Base-by-base conservation (phyloP, 2,797 vertebrate genomes). In the Picus viridis region DNA sequence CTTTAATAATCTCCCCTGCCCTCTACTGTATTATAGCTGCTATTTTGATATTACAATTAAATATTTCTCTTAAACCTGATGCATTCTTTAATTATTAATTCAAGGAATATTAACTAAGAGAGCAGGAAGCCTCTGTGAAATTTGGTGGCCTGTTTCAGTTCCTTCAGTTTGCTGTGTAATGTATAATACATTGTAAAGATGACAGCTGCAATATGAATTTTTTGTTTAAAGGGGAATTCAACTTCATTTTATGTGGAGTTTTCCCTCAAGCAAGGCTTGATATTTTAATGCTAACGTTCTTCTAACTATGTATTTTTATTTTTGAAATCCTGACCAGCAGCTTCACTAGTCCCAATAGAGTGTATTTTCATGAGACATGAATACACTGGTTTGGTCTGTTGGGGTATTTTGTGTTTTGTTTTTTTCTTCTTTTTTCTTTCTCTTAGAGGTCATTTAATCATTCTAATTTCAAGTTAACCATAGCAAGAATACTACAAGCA, bases 401-500 rank as follows among this genome's bases (percentile, higher is more conserved):
- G 36, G 41, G 20, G 88, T 57, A 16, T 88, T 95, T 95, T 92
- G 80, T 43, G 14, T 15, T 4, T 16, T 43, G 41, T 43, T 43
- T 43, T 87, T 54, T 16, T 88, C 94, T 95, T 92, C 12, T 41
- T 43, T 88, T 57, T 16, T 87, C 94, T 95, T 92, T 80, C 83
- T 90, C 24, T 72, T 76, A 84, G 78, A 80, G 75, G 77, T 56
- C 64, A 15, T 72, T 94, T 93, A 83, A 3, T 30, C 86, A 30
- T 62, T 94, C 88, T 93, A 24, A 84, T 95, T 97, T 96, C 69
- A 90, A 10, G 43, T 92, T 91, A 92, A 45, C 96, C 53, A 14
- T 65, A 81, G 86, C 84, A 89, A 83, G 71, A 90, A 69, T 68
- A 63, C 67, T 89, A 29, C 61, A 88, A 80, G 86, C 59, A 93